phyloP scores from a whole-genome alignment of 2,888 invertebrate species.

The Epicampocera succincta region DNA sequence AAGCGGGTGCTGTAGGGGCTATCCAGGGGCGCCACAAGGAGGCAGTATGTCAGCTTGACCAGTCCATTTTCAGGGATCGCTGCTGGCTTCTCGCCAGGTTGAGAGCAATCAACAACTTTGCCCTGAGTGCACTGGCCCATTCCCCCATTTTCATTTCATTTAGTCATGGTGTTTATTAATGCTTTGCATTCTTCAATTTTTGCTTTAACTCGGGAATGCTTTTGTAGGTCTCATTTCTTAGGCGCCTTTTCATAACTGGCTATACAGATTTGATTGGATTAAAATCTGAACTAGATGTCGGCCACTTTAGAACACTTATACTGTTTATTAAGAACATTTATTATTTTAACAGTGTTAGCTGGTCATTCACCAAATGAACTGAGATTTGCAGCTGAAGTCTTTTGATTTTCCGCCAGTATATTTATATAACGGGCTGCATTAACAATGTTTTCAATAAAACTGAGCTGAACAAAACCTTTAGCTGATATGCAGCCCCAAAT shows the following conservation, averaged over 20 bases:
- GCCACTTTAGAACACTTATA: slow-evolving; percentile 10
- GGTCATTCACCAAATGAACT: slow-evolving; percentile 10
- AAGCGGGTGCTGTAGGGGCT: too few relatives aligned
- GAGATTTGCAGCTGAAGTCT: background rate
- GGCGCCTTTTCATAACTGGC: background rate
- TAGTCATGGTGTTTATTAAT: too few relatives aligned
- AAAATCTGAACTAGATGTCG: background rate
- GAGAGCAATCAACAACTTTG: too few relatives aligned
- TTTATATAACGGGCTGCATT: slow-evolving; percentile 4
- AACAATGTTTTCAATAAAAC: slow-evolving; percentile 23
- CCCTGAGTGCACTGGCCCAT: too few relatives aligned
- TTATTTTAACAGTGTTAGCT: background rate
- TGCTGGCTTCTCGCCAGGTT: too few relatives aligned
- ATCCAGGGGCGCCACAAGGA: too few relatives aligned
- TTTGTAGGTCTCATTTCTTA: slow-evolving; percentile 1
- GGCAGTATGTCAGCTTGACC: too few relatives aligned
- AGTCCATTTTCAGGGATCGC: too few relatives aligned
- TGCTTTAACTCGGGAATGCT: too few relatives aligned
- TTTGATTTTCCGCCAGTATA: slow-evolving; percentile 1
- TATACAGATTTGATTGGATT: background rate
- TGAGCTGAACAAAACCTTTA: background rate
- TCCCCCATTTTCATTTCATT: too few relatives aligned
- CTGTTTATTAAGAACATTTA: slow-evolving; percentile 20
- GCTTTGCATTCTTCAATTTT: too few relatives aligned
- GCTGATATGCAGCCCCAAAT: slow-evolving; percentile 19